Evolutionary conservation across 2,888 invertebrate species (phyloP).

Genomic region (Athalia circularis): DNA sequence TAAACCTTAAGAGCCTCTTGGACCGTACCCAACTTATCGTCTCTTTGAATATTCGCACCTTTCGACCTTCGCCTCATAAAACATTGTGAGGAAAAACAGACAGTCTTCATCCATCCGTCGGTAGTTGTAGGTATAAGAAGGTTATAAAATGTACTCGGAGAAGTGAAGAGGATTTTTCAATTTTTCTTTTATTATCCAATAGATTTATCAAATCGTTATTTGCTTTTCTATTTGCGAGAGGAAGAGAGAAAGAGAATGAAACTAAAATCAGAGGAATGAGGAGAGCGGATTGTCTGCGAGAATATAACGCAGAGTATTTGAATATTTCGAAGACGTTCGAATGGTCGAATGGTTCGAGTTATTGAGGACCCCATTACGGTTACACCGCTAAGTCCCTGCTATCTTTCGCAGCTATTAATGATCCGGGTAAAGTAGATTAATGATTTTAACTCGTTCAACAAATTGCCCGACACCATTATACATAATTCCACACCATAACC

Average conservation of each 20-base stretch:
- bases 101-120: slow-evolving; percentile 48
- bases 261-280: no score
- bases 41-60: slow-evolving; percentile 68
- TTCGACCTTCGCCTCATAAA: slow-evolving; percentile 67
- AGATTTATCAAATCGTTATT: no score
- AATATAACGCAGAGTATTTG: neutral
- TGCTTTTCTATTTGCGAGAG: no score
- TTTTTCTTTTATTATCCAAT: no score
- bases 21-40: slow-evolving; percentile 57
- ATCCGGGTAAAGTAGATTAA: slow-evolving; percentile 71
- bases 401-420: slow-evolving; percentile 73
- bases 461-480: slow-evolving; percentile 64
- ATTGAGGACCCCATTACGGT: slow-evolving; percentile 73
- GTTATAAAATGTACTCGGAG: no score
- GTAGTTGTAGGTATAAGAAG: neutral
- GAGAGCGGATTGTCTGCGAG: no score
- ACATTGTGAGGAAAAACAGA: slow-evolving; percentile 64
- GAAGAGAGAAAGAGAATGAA: no score
- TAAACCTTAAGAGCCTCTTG: slow-evolving; percentile 63
- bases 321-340: neutral
- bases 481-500: no score
- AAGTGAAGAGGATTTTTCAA: no score
- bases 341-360: slow-evolving; percentile 58
- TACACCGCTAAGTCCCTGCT: slow-evolving; percentile 67
- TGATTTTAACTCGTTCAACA: slow-evolving; percentile 68